phyloP scores from a whole-genome alignment of 2,888 invertebrate genomes.

The Chrysodeixis includens region DNA sequence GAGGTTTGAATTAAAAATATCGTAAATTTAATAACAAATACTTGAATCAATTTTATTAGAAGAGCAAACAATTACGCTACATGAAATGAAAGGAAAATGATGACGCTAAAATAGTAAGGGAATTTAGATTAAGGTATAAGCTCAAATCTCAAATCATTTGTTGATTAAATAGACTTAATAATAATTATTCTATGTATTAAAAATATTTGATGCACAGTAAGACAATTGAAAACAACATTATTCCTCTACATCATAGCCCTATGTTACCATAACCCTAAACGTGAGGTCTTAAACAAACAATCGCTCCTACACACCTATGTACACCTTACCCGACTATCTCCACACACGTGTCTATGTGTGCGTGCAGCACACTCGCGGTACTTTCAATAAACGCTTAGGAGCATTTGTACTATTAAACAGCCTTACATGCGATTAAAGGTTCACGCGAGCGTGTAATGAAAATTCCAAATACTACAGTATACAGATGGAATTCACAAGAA shows the following conservation, averaged over 20 bases:
- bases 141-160: no score
- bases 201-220: no score
- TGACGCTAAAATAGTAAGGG: no score
- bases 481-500: conserved; percentile 57
- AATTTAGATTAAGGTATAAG: no score
- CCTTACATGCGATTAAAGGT: conserved; percentile 74
- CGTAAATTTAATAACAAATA: not conserved
- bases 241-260: not conserved
- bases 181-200: no score
- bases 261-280: conserved; percentile 23
- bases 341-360: conserved; percentile 24
- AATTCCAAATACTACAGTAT: conserved; percentile 64
- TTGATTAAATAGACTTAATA: no score
- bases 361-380: conserved; percentile 39
- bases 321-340: conserved; percentile 19
- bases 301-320: conserved; percentile 25
- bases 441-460: conserved; percentile 79
- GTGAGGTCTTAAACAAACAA: conserved; percentile 21
- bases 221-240: conserved; percentile 8
- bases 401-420: conserved; percentile 72
- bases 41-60: no score
- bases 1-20: not conserved
- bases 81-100: no score
- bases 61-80: no score
- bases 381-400: conserved; percentile 70